These are phyloP conservation scores for Trachymyrmex septentrionalis DNA, from an alignment of 1,140 invertebrate species.

Conservation along the genomic window DNA sequence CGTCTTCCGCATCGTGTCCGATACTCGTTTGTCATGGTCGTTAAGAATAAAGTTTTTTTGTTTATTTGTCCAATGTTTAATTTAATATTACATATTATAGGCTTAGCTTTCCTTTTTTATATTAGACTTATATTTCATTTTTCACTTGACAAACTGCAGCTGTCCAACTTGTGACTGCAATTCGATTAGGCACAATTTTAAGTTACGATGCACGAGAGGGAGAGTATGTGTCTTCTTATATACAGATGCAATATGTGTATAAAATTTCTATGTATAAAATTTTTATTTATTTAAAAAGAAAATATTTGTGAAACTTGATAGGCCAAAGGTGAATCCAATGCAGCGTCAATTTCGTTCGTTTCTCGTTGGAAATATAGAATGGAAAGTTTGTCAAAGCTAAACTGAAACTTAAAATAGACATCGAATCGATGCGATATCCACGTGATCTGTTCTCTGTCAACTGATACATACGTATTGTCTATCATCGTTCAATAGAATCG, in stretches of 20 bases:
- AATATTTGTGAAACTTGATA: slow-evolving; percentile 1
- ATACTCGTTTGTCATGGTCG: background rate
- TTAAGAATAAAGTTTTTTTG: background rate
- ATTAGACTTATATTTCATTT: background rate
- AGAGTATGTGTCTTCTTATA: background rate
- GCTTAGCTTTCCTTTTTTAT: background rate
- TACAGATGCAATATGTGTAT: background rate
- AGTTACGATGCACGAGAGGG: background rate
- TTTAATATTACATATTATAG: background rate
- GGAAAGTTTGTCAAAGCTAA: background rate
- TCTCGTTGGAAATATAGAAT: background rate
- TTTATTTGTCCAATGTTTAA: background rate
- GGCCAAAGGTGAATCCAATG: background rate
- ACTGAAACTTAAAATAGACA: slow-evolving; percentile 3
- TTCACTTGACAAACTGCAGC: background rate
- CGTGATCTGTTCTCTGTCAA: background rate
- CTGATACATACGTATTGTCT: background rate
- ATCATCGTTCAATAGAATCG: background rate
- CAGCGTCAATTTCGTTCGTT: background rate
- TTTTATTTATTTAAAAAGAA: background rate
- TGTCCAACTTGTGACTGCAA: background rate
- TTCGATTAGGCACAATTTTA: background rate
- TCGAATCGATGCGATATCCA: background rate
- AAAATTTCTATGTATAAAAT: background rate
- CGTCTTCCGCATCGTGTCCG: background rate